These are phyloP conservation scores for Tachysurus fulvidraco DNA, from an alignment of 2,113 vertebrate genomes.

Conservation along the genomic window DNA sequence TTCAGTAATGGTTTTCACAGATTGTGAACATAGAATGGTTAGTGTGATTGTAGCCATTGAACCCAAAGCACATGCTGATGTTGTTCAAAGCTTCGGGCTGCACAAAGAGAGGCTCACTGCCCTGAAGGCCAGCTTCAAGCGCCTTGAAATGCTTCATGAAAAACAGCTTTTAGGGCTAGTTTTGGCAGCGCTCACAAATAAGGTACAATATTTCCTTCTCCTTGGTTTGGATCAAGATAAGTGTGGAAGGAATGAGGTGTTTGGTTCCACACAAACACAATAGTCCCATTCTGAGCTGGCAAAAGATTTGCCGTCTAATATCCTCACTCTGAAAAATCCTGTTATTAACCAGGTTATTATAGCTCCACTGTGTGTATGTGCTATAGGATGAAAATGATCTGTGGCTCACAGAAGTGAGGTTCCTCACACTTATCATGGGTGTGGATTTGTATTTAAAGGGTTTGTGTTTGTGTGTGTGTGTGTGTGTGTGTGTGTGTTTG, in stretches of 20 bases:
- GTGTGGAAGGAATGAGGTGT: constrained; percentile 36
- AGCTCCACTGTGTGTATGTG: constrained; percentile 1
- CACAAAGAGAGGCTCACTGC: constrained; percentile 34
- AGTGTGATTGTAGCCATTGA: constrained; percentile 52
- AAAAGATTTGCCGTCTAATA: constrained; percentile 19
- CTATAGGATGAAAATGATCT: constrained; percentile 32
- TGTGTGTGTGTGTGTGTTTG: constrained; percentile 23
- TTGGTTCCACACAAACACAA: constrained; percentile 44
- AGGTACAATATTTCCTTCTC: constrained; percentile 38
- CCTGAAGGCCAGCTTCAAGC: not conserved
- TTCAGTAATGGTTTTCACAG: constrained; percentile 22
- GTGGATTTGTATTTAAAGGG: constrained; percentile 52
- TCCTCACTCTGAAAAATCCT: not conserved
- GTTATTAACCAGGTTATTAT: constrained; percentile 26
- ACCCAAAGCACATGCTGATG: constrained; percentile 29
- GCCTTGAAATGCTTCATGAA: constrained; percentile 39
- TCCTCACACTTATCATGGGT: constrained; percentile 28
- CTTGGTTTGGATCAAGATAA: constrained; percentile 49
- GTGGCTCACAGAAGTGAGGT: not conserved
- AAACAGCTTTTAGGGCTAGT: constrained; percentile 42
- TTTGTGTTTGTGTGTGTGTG: not conserved
- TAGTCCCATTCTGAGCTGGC: constrained; percentile 40
- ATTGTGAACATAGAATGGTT: not conserved
- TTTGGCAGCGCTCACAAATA: constrained; percentile 44
- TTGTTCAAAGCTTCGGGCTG: constrained; percentile 38